Evolutionary conservation across 2,113 vertebrate species (phyloP).

Genomic region (Uropsilus gracilis): DNA sequence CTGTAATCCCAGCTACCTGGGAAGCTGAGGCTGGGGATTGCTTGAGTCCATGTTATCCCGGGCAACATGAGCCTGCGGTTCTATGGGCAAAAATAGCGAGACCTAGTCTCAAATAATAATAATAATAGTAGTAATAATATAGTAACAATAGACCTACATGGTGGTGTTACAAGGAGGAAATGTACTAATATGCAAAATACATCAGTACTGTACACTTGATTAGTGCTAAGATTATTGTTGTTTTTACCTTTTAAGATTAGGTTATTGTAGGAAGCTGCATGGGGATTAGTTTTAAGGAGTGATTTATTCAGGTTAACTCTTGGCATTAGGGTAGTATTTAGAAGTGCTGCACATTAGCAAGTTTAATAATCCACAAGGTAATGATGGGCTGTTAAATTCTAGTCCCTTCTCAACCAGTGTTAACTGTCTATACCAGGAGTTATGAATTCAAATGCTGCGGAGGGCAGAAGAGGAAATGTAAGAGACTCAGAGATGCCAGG

Average conservation of each 20-base stretch:
- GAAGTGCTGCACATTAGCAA: not conserved
- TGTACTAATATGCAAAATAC: not conserved
- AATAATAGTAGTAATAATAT: too few species aligned
- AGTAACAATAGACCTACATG: not conserved
- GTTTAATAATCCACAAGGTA: not conserved
- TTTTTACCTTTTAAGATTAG: not conserved
- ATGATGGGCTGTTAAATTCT: not conserved
- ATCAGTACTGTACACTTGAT: not conserved
- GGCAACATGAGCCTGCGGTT: too few species aligned
- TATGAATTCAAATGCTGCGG: not conserved
- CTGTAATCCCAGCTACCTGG: too few species aligned
- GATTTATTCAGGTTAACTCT: slow-evolving; percentile 1
- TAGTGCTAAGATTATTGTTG: not conserved
- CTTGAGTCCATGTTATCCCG: too few species aligned
- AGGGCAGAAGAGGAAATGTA: not conserved
- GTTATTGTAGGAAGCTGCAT: not conserved
- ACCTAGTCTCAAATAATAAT: too few species aligned
- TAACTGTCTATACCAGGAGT: not conserved
- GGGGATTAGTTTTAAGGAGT: not conserved
- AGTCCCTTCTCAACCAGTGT: not conserved
- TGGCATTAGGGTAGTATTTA: not conserved
- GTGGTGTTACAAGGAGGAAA: not conserved
- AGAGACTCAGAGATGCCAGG: not conserved
- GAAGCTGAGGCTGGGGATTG: too few species aligned
- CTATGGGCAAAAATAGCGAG: too few species aligned